phyloP scores from a whole-genome alignment of 2,113 vertebrate species.

The Ramphastos sulfuratus region DNA sequence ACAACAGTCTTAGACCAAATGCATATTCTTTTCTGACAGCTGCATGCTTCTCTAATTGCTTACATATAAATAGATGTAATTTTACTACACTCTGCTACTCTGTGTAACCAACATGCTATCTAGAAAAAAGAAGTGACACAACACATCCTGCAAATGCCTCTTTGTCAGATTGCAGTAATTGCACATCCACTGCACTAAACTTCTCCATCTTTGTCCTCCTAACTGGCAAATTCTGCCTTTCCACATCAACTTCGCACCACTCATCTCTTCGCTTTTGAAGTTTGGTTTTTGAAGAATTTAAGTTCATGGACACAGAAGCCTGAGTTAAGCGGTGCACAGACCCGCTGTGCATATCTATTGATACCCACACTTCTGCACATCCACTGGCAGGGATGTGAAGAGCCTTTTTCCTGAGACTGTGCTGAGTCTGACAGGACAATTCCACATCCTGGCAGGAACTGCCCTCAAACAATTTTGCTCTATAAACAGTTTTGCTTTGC shows the following conservation, averaged over 20 bases:
- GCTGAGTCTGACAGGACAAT: neutral
- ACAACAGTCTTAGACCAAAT: neutral
- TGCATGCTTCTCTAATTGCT: neutral
- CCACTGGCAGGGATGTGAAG: neutral
- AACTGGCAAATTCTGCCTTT: neutral
- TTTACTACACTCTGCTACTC: neutral
- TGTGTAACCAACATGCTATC: neutral
- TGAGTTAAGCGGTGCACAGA: neutral
- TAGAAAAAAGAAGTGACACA: constrained; percentile 53
- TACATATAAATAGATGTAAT: constrained; percentile 41
- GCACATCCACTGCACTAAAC: neutral
- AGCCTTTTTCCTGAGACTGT: neutral
- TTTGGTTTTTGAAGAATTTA: neutral
- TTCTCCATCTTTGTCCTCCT: neutral
- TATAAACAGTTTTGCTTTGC: neutral
- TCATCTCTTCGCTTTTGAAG: neutral
- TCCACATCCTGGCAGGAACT: neutral
- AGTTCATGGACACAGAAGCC: neutral
- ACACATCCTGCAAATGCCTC: constrained; percentile 13
- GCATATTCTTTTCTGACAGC: constrained; percentile 7
- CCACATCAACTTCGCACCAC: neutral
- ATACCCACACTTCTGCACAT: neutral
- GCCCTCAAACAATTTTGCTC: neutral
- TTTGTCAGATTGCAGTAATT: neutral
- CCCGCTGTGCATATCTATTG: neutral